Percentiles rank a stretch among this genome's conserved stretches.
These are phyloP conservation scores for Calycopis cecrops DNA, from an alignment of 1,140 invertebrate species.

Conservation along the genomic window DNA sequence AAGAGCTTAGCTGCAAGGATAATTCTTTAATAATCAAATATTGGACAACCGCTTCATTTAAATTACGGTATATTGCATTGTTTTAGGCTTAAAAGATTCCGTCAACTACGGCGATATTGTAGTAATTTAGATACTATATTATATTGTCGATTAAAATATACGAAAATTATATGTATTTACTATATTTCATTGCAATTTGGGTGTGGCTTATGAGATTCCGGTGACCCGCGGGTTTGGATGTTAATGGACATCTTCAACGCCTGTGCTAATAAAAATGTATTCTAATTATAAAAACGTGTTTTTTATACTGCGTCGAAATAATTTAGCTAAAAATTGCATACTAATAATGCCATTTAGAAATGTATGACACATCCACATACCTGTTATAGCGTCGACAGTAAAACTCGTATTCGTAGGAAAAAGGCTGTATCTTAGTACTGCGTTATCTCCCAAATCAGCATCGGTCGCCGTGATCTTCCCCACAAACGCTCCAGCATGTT, in stretches of 20 bases:
- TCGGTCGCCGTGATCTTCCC: constrained; percentile 88
- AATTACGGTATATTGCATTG: constrained; percentile 59
- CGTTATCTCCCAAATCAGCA: constrained; percentile 89
- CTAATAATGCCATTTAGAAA: not conserved
- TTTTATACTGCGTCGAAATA: too few species aligned
- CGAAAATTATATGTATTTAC: not conserved
- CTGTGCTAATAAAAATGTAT: too few species aligned
- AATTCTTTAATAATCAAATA: constrained; percentile 60
- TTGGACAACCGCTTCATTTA: constrained; percentile 35
- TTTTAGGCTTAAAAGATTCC: constrained; percentile 29
- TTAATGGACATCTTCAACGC: too few species aligned
- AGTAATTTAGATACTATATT: too few species aligned
- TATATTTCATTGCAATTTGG: too few species aligned
- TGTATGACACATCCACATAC: constrained; percentile 80
- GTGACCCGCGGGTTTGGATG: too few species aligned
- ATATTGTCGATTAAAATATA: not conserved
- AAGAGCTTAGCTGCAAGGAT: constrained; percentile 54
- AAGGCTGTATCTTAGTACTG: constrained; percentile 86
- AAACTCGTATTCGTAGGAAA: constrained; percentile 90
- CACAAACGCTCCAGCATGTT: constrained; percentile 84
- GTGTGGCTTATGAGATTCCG: too few species aligned
- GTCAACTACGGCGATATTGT: too few species aligned
- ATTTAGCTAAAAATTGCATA: too few species aligned
- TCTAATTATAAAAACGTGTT: too few species aligned
- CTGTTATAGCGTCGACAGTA: constrained; percentile 87